Conservation (phyloP, 2,888 invertebrate species). For the Eustalomyia histrio region DNA sequence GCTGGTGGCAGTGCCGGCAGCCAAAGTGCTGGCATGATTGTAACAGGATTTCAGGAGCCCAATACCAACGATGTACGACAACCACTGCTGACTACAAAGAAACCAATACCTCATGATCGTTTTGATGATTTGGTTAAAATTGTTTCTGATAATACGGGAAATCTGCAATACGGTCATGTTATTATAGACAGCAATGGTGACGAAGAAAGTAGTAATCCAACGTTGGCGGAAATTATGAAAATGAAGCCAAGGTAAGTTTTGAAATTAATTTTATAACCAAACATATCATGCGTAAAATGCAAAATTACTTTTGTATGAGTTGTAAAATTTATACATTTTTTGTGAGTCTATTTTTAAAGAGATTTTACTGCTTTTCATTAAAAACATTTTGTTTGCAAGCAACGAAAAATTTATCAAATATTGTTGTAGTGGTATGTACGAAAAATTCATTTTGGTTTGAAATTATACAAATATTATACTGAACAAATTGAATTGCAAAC, state of each 20-base stretch:
- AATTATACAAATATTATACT: background rate
- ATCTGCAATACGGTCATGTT: slow-evolving; percentile 75
- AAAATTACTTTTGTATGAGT: background rate
- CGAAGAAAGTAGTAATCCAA: slow-evolving; percentile 83
- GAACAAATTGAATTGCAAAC: slow-evolving; percentile 41
- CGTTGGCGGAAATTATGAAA: slow-evolving; percentile 85
- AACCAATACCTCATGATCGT: slow-evolving; percentile 75
- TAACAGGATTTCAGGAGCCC: slow-evolving; percentile 66
- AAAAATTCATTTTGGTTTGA: background rate
- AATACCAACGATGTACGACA: slow-evolving; percentile 68
- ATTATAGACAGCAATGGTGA: slow-evolving; percentile 77
- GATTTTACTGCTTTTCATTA: too few relatives aligned
- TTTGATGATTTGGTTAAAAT: slow-evolving; percentile 74
- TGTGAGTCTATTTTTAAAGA: too few relatives aligned
- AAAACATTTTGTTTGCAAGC: too few relatives aligned
- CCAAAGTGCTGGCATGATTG: slow-evolving; percentile 71
- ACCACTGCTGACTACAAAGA: slow-evolving; percentile 72
- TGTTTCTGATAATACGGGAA: slow-evolving; percentile 69
- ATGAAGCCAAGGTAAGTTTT: slow-evolving; percentile 79
- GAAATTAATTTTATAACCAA: too few relatives aligned
- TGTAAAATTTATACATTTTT: too few relatives aligned
- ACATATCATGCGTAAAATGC: background rate
- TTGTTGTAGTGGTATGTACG: too few relatives aligned
- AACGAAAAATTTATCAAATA: too few relatives aligned
- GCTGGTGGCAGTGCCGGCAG: slow-evolving; percentile 70